Conservation (phyloP, 2,797 vertebrate genomes). For the Mus caroli region DNA sequence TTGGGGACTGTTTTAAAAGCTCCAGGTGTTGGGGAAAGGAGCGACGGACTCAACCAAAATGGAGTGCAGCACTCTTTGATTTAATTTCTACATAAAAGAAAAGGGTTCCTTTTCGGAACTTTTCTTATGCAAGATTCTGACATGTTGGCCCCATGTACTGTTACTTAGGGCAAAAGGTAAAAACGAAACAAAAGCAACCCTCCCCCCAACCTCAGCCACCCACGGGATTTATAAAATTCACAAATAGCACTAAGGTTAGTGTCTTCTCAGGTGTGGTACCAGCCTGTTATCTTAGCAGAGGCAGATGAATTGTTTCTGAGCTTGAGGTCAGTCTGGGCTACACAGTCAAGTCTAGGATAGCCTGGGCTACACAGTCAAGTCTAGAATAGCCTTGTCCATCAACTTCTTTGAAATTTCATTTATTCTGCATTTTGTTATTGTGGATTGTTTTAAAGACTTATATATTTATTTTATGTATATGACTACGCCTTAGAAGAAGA, state of each 20-base stretch:
- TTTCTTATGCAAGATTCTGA: slow-evolving; percentile 5
- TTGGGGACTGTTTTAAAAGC: neutral
- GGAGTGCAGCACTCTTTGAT: neutral
- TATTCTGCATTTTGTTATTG: neutral
- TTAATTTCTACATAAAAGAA: neutral
- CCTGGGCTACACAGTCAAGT: neutral
- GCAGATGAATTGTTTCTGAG: neutral
- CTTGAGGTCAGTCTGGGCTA: neutral
- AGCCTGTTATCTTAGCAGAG: neutral
- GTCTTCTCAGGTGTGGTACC: neutral
- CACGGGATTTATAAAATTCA: neutral
- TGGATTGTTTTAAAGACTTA: neutral
- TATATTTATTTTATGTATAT: too few relatives aligned
- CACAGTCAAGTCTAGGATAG: neutral
- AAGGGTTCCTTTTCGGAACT: neutral
- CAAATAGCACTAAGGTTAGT: neutral
- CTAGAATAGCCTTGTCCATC: neutral
- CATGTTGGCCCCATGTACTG: neutral
- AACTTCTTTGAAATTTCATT: neutral
- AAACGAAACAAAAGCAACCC: neutral
- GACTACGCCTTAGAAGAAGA: too few relatives aligned
- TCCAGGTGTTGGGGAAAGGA: neutral
- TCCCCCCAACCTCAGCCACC: neutral
- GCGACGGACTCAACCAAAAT: neutral
- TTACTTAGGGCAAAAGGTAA: neutral